Evolutionary conservation across 2,888 invertebrate genomes (phyloP).

Genomic region (Apotomis capreana): DNA sequence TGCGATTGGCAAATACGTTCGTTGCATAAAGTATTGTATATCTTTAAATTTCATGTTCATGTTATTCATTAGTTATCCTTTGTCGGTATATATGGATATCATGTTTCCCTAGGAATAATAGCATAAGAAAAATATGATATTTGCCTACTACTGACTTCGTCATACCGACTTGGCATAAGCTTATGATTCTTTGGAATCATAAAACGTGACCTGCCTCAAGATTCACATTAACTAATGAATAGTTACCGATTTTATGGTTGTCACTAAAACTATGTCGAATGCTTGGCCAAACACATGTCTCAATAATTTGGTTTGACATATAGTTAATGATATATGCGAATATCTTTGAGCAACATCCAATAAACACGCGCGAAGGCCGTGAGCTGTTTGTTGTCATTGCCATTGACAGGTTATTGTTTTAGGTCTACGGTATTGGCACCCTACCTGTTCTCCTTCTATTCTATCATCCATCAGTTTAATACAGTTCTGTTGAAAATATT

Average conservation of each 20-base stretch:
- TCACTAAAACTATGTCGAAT: slow-evolving; percentile 6
- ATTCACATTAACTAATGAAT: not conserved
- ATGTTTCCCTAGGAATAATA: not conserved
- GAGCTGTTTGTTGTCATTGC: slow-evolving; percentile 2
- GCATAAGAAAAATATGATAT: slow-evolving; percentile 19
- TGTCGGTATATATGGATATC: not conserved
- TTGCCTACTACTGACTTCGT: slow-evolving; percentile 39
- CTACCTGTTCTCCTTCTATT: too few species aligned
- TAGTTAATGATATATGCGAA: not conserved
- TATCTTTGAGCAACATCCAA: slow-evolving; percentile 15
- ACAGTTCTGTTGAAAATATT: too few species aligned
- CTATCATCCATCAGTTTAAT: too few species aligned
- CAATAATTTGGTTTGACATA: not conserved
- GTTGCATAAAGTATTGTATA: too few species aligned
- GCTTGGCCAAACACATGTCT: not conserved
- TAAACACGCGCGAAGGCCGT: slow-evolving; percentile 1
- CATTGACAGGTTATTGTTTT: not conserved
- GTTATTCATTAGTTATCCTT: too few species aligned
- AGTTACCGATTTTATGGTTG: slow-evolving; percentile 26
- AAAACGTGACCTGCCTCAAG: slow-evolving; percentile 56
- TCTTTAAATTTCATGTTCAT: too few species aligned
- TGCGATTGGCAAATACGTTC: too few species aligned
- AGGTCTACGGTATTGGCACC: not conserved
- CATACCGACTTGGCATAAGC: slow-evolving; percentile 28
- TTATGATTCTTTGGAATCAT: slow-evolving; percentile 9